Percentiles rank a stretch among this genome's conserved stretches.
These are phyloP conservation scores for Nomada ruficornis DNA, from an alignment of 2,888 invertebrate species.

Conservation along the genomic window DNA sequence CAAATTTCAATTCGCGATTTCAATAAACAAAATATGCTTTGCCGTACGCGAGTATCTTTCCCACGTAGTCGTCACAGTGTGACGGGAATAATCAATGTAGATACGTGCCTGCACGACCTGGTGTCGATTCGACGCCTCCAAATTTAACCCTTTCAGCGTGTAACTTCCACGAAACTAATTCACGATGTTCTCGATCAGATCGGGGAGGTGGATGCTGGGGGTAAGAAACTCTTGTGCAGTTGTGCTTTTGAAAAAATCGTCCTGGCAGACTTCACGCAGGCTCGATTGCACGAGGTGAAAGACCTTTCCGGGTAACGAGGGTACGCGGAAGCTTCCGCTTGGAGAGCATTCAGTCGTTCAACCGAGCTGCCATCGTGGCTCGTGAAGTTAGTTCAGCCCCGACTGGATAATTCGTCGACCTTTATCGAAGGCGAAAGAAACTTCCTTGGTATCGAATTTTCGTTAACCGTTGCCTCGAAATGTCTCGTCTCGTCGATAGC, in stretches of 20 bases:
- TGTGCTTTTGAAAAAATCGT: slow-evolving; percentile 19
- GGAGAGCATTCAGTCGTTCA: slow-evolving; percentile 35
- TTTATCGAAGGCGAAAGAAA: not conserved
- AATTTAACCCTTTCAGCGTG: not conserved
- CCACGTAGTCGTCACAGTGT: not conserved
- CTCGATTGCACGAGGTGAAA: slow-evolving; percentile 32
- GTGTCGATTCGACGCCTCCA: not conserved
- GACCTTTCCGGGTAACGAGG: slow-evolving; percentile 36
- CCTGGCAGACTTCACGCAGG: not conserved
- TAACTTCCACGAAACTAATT: not conserved
- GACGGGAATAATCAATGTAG: slow-evolving; percentile 16
- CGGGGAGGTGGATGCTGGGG: fast-evolving
- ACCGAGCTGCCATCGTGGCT: slow-evolving; percentile 23
- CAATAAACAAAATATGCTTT: not conserved
- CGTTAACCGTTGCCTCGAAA: not conserved
- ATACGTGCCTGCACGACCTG: slow-evolving; percentile 6
- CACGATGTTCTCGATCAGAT: no score
- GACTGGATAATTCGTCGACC: slow-evolving; percentile 27
- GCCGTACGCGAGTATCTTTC: not conserved
- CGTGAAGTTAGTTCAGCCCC: slow-evolving; percentile 24
- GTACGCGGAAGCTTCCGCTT: slow-evolving; percentile 31
- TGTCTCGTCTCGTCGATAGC: no score
- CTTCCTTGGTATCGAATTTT: not conserved
- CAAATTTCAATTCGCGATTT: not conserved
- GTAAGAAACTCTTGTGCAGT: not conserved